Evolutionary conservation across 2,888 invertebrate genomes (phyloP).

Genomic region (Leucophora obtusa): DNA sequence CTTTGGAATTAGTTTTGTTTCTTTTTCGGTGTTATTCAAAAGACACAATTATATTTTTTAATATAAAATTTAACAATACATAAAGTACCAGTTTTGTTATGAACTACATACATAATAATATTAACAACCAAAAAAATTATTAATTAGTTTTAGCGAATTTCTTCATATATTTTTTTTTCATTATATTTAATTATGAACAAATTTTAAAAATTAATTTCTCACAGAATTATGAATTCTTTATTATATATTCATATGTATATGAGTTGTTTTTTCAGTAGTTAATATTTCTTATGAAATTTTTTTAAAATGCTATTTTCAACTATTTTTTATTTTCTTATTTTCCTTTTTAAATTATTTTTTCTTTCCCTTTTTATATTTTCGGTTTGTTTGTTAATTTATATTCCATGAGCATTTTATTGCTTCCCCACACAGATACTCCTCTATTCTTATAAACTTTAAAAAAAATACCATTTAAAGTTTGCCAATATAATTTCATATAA

Average conservation of each 20-base stretch:
- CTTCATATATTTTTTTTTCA: neutral
- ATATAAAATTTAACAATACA: neutral
- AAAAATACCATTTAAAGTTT: slow-evolving; percentile 55
- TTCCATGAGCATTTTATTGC: slow-evolving; percentile 52
- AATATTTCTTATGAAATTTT: neutral
- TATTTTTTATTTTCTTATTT: neutral
- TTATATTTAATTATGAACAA: slow-evolving; percentile 1
- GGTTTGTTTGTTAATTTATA: slow-evolving; percentile 50
- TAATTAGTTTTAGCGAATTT: neutral
- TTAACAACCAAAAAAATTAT: neutral
- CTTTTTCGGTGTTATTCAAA: neutral
- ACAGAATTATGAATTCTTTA: slow-evolving; percentile 43
- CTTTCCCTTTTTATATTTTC: neutral
- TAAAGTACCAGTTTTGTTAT: slow-evolving; percentile 10
- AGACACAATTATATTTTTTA: neutral
- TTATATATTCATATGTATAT: neutral
- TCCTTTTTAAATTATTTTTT: neutral
- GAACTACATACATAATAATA: slow-evolving; percentile 30
- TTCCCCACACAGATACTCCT: slow-evolving; percentile 22
- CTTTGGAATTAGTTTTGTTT: slow-evolving; percentile 6
- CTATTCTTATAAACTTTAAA: slow-evolving; percentile 19
- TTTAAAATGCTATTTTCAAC: neutral
- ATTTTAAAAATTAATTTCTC: slow-evolving; percentile 12
- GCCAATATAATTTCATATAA: slow-evolving; percentile 57
- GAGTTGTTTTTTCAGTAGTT: neutral